Percentiles rank a stretch among this genome's conserved stretches.
Evolutionary conservation across 2,797 vertebrate genomes (phyloP).

Genomic region (Poliocrania exsul): DNA sequence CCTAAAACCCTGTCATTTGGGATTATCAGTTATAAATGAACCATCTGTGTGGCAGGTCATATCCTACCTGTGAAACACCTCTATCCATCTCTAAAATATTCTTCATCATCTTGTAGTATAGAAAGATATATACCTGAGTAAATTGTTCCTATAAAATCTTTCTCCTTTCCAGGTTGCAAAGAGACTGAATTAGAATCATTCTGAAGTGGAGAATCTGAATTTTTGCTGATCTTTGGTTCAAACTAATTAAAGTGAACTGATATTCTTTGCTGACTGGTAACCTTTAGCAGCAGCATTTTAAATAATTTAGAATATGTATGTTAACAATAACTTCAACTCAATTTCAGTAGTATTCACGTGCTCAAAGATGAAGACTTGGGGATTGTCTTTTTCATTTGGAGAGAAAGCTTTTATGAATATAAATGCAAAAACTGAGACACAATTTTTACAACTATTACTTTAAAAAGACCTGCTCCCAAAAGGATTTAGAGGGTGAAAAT

Average conservation of each 20-base stretch:
- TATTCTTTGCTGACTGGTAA: constrained; percentile 1
- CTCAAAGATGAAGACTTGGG: neutral
- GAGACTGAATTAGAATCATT: neutral
- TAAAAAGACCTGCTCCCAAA: neutral
- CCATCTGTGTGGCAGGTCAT: neutral
- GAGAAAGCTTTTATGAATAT: neutral
- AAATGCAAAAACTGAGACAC: neutral
- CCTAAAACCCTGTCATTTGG: neutral
- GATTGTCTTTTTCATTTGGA: neutral
- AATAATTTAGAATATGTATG: constrained; percentile 30
- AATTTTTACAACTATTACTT: neutral
- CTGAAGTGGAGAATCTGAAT: neutral
- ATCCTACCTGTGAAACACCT: neutral
- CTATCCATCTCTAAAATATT: neutral
- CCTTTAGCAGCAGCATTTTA: constrained; percentile 10
- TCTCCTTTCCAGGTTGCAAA: neutral
- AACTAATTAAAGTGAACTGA: neutral
- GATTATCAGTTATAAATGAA: neutral
- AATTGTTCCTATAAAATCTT: neutral
- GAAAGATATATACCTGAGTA: neutral
- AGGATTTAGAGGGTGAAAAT: neutral
- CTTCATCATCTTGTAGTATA: neutral
- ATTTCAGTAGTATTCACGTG: neutral
- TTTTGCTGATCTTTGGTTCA: neutral
- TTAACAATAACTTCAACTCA: neutral